Evolutionary conservation across 2,113 vertebrate species (phyloP), one percentile per base, ranked within the genome.

Genomic region (Motacilla tschutschensis): DNA sequence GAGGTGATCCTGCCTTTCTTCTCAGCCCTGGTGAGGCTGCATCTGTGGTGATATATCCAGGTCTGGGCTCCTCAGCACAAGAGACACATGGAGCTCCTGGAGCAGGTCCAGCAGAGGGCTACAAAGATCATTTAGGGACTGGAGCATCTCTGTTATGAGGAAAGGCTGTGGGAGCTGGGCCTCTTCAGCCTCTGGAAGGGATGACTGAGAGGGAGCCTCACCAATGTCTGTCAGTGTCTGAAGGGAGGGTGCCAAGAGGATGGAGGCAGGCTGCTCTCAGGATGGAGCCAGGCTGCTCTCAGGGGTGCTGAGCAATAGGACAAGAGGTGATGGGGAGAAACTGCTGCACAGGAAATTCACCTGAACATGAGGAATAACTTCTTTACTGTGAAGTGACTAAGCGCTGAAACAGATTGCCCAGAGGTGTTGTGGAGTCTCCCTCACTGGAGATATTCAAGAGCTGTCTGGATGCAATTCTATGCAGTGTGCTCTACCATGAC

Each of bases 121-220:
- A 10, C 29, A 40, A 12, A 29, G 44, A 13, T 40, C 7, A 21
- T 31, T 40, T 17, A 57, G 24, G 8, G 25, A 8, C 38, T 18
- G 38, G 33, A 72, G 5, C 44, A 21, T 29, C 38, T 59, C 28
- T 40, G 10, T 20, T 29, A 6, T 0, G 0, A 40, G 41, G 11
- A 36, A 35, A 46, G 25, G 29, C 59, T 46, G 53, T 31, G 59
- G 38, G 16, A 79, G 14, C 28, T 58, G 44, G 14, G 11, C 19
- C 29, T 46, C 44, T 17, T 40, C 38, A 86, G 38, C 38, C 38
- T 72, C 0, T 0, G 33, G 59, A 53, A 51, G 59, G 33, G 51
- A 40, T 0, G 3, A 14, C 16, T 65, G 58, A 72, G 14, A 57
- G 51, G 17, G 5, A 5, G 17, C 20, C 33, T 46, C 33, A 35